Conservation (phyloP, 2,888 invertebrate genomes). For the Chalcis sispes region DNA sequence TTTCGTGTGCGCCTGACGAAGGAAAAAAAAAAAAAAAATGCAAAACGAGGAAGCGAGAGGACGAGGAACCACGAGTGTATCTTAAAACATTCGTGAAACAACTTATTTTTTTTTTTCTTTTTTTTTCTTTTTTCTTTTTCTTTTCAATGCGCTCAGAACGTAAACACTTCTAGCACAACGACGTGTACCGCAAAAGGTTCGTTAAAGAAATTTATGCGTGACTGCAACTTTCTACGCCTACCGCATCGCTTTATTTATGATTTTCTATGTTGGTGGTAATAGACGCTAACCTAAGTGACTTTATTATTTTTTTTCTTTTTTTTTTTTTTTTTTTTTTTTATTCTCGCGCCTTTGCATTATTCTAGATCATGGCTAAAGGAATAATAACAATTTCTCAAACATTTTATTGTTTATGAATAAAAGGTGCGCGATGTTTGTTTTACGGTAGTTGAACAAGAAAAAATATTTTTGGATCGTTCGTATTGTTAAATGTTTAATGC, state of each 20-base stretch:
- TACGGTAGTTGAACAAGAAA: no score
- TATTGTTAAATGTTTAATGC: no score
- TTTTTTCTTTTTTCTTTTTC: background rate
- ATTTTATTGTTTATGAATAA: no score
- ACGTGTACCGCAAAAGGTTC: constrained; percentile 16
- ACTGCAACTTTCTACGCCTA: constrained; percentile 46
- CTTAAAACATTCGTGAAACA: constrained; percentile 2
- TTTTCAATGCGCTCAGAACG: background rate
- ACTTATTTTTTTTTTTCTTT: background rate
- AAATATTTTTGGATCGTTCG: background rate
- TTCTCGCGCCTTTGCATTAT: background rate
- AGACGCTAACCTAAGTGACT: background rate
- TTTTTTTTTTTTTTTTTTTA: no score
- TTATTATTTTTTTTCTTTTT: background rate
- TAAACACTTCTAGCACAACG: no score
- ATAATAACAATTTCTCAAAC: background rate
- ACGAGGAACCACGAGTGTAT: background rate
- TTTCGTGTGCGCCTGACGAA: constrained; percentile 11
- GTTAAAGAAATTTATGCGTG: constrained; percentile 31
- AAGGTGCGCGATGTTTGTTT: background rate
- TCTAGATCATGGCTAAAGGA: background rate
- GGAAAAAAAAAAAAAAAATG: background rate
- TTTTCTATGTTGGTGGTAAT: constrained; percentile 7
- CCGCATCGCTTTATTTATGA: constrained; percentile 1
- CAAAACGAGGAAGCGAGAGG: background rate